Evolutionary conservation across 2,797 vertebrate genomes (phyloP).

Genomic region (Cheirogaleus major): DNA sequence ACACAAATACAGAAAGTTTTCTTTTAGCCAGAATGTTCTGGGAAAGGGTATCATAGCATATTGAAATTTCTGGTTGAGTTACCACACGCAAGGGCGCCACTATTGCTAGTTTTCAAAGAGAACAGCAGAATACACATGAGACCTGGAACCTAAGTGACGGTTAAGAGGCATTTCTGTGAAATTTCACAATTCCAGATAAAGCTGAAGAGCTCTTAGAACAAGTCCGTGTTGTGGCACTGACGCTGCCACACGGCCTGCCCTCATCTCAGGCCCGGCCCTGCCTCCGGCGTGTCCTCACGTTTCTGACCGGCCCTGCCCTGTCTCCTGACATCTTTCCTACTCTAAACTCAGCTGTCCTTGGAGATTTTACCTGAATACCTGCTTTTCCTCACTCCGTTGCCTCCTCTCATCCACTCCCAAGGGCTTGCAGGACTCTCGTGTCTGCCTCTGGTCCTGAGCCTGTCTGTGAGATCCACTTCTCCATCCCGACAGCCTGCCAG

Average conservation of each 20-base stretch:
- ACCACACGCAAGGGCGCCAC: not conserved
- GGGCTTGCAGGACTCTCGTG: not conserved
- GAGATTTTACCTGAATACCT: not conserved
- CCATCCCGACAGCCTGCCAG: not conserved
- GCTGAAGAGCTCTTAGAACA: not conserved
- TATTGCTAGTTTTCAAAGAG: not conserved
- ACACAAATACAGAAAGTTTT: not conserved
- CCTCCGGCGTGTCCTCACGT: rapidly evolving
- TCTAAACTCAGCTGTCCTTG: not conserved
- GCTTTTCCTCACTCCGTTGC: not conserved
- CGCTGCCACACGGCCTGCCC: not conserved
- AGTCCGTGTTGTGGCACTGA: not conserved
- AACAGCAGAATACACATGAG: not conserved
- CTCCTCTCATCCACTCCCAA: not conserved
- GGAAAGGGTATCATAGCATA: not conserved
- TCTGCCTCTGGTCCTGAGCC: not conserved
- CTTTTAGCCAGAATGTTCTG: not conserved
- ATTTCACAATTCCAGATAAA: not conserved
- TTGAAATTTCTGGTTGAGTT: not conserved
- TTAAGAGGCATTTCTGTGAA: not conserved
- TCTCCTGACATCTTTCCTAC: not conserved
- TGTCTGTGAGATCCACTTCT: not conserved
- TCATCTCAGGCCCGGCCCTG: not conserved
- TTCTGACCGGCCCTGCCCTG: not conserved
- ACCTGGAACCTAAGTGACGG: not conserved